Base-by-base conservation (phyloP, 1,140 invertebrate genomes). In the Melanaphis sacchari region DNA sequence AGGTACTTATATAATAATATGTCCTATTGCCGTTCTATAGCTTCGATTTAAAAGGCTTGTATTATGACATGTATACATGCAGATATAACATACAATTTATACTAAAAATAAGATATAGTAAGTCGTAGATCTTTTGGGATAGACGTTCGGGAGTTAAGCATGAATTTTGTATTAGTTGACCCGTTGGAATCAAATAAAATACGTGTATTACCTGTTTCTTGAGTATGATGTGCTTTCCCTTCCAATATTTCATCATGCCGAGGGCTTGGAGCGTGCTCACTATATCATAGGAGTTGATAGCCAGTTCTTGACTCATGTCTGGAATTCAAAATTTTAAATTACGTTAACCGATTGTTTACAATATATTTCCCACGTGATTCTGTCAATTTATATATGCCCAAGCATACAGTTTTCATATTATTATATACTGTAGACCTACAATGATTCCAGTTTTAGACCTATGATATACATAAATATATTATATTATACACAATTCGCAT, bases 231-330 rank as follows among this genome's bases (percentile, higher is more conserved):
- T 99, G 99, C 95, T 99, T 99, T 76, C 99, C 99, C 96, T 99
- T 99, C 99, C 99, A 99, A 95, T 99, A 99, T 95, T 99, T 99
- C 96, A 99, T 98, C 97, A 99, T 98, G 22, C 99, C 98, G 81
- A 99, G 96, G 40, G 98, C 98, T 95, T 99, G 99, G n/a, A 99
- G 96, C 8, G 99, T 99, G 94, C 98, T 99, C 26, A 99, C 98
- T 94, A 99, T 99, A 95, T 99, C 99, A 95, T 99, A 99, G 0
- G 98, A 98, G 95, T 99, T 98, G 94, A 99, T 99, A 21, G 98
- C 99, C 96, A 99, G 98, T 96, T 99, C 99, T 95, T 99, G 97
- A 95, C 97, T 97, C 93, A 98, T 96, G 95, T 97, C 97, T 97
- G 95, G 49, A 95, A 96, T 93, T 89, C 88, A 89, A 89, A 89